phyloP scores from a whole-genome alignment of 2,888 invertebrate species.

The Crossocerus cetratus region DNA sequence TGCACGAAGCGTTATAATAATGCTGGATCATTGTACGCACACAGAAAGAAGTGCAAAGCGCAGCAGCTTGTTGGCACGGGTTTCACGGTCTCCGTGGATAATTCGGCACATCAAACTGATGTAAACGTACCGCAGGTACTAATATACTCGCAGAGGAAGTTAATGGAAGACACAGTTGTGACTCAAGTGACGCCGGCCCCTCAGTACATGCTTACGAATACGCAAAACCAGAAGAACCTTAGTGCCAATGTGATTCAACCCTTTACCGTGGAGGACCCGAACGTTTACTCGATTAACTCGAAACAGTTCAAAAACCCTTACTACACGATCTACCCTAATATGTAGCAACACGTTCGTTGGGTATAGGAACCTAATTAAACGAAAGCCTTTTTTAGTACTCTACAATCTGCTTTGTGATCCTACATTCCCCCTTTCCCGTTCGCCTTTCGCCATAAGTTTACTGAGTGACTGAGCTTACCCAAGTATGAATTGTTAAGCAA shows the following conservation, averaged over 20 bases:
- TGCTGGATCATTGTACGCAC: conserved; percentile 71
- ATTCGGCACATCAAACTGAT: conserved; percentile 40
- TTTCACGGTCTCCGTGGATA: conserved; percentile 52
- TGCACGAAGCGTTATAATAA: conserved; percentile 71
- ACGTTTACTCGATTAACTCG: conserved; percentile 63
- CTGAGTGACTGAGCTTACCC: no score
- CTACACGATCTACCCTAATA: conserved; percentile 71
- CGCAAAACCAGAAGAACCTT: conserved; percentile 63
- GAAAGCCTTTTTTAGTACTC: not conserved
- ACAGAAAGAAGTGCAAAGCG: conserved; percentile 72
- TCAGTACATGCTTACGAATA: conserved; percentile 68
- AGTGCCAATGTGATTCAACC: conserved; percentile 63
- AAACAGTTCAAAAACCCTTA: conserved; percentile 69
- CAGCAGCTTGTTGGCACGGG: conserved; percentile 58
- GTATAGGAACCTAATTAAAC: not conserved
- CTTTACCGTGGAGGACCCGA: conserved; percentile 65
- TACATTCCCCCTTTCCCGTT: no score
- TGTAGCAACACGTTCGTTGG: conserved; percentile 50
- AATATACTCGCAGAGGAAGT: conserved; percentile 67
- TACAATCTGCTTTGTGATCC: no score
- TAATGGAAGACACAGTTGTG: conserved; percentile 56
- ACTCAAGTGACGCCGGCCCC: conserved; percentile 54
- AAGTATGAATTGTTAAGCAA: no score
- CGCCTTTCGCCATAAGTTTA: no score
- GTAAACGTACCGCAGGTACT: conserved; percentile 54